Conservation (phyloP, 2,113 vertebrate genomes). For the Silurus asotus region DNA sequence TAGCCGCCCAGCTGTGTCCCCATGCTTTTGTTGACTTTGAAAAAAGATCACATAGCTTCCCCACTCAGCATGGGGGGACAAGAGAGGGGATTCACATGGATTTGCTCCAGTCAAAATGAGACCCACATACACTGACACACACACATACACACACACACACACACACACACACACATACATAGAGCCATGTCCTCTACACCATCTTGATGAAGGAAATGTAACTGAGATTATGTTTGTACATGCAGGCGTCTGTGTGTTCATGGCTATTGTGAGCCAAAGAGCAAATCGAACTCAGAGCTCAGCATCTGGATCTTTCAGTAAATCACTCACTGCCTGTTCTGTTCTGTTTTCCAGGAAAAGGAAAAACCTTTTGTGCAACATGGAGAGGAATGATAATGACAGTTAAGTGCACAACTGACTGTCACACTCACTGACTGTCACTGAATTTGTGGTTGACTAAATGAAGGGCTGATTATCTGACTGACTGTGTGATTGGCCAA, state of each 20-base stretch:
- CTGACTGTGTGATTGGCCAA: too few relatives aligned
- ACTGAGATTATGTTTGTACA: slow-evolving; percentile 35
- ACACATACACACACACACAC: slow-evolving; percentile 32
- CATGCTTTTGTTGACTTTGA: slow-evolving; percentile 74
- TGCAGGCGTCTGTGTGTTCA: slow-evolving; percentile 19
- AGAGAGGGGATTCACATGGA: slow-evolving; percentile 54
- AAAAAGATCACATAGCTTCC: slow-evolving; percentile 75
- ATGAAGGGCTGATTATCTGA: neutral
- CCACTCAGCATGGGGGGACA: slow-evolving; percentile 45
- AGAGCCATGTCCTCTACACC: slow-evolving; percentile 26
- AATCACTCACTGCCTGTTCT: neutral
- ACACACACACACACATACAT: slow-evolving; percentile 26
- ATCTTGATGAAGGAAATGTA: slow-evolving; percentile 30
- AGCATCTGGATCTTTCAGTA: slow-evolving; percentile 3
- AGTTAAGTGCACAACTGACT: neutral
- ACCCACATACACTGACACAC: slow-evolving; percentile 45
- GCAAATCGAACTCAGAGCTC: slow-evolving; percentile 8
- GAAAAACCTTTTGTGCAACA: neutral
- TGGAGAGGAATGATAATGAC: neutral
- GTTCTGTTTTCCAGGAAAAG: neutral
- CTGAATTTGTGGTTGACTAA: neutral
- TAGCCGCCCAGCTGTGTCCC: slow-evolving; percentile 69
- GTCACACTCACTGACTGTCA: neutral
- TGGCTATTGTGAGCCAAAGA: neutral
- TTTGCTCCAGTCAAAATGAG: slow-evolving; percentile 63